A percentile compares a stretch with the other conserved stretches of the same genome.
These are phyloP conservation scores for Eulemur rufifrons DNA, from an alignment of 2,113 vertebrate genomes.

Conservation along the genomic window DNA sequence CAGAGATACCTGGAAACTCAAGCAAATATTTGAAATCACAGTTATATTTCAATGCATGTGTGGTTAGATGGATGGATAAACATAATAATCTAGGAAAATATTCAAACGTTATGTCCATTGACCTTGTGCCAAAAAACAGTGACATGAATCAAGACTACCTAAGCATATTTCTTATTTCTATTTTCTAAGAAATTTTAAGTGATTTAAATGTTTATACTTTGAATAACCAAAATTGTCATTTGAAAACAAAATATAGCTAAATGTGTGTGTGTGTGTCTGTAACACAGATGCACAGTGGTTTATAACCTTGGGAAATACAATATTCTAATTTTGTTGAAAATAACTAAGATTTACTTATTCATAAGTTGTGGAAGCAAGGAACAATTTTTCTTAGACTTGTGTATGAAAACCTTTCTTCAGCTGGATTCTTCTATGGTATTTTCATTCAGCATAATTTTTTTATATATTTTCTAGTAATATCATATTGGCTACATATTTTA, in stretches of 20 bases:
- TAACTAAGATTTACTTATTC: neutral
- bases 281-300: neutral
- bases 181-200: constrained; percentile 15
- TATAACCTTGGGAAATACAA: neutral
- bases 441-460: neutral
- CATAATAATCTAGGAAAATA: neutral
- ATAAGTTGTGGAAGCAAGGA: neutral
- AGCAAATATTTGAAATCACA: neutral
- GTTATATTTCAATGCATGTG: neutral
- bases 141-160: neutral
- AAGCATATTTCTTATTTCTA: neutral
- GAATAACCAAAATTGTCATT: neutral
- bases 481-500: neutral
- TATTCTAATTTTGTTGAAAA: neutral
- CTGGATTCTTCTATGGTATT: neutral
- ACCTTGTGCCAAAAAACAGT: neutral
- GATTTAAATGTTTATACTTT: neutral
- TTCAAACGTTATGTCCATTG: neutral
- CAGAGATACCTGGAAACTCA: neutral
- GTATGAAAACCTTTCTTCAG: neutral
- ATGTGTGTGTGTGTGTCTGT: neutral
- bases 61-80: neutral
- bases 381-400: neutral
- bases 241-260: neutral
- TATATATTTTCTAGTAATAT: neutral